Evolutionary conservation across 2,797 vertebrate genomes (phyloP).

Genomic region (Cottoperca gobio): DNA sequence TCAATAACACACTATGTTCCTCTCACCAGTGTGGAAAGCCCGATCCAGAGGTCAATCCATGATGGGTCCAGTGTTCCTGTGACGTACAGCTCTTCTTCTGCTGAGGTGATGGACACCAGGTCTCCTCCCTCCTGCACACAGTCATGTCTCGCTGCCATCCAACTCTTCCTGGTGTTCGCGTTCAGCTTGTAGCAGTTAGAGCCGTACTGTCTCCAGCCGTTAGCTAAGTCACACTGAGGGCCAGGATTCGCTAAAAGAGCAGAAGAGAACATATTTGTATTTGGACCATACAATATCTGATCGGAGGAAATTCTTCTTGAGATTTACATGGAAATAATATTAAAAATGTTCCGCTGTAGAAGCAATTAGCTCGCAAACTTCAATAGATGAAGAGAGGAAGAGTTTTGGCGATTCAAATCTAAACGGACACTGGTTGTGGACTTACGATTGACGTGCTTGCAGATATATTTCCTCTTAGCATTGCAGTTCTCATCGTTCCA

Average conservation of each 20-base stretch:
- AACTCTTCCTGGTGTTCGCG: slow-evolving; percentile 68
- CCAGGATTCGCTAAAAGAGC: slow-evolving; percentile 76
- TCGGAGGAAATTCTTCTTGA: background rate
- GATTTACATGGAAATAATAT: background rate
- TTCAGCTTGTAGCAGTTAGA: slow-evolving; percentile 85
- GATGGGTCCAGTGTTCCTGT: slow-evolving; percentile 58
- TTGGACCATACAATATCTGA: background rate
- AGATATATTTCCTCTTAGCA: slow-evolving; percentile 78
- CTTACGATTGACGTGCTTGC: slow-evolving; percentile 83
- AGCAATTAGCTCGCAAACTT: background rate
- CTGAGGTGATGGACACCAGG: slow-evolving; percentile 78
- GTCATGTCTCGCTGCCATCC: slow-evolving; percentile 79
- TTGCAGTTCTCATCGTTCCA: slow-evolving; percentile 85
- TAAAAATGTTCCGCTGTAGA: too few relatives aligned
- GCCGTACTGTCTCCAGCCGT: slow-evolving; percentile 72
- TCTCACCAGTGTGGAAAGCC: slow-evolving; percentile 84
- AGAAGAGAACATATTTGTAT: background rate
- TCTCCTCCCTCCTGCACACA: slow-evolving; percentile 83
- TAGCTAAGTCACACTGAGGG: slow-evolving; percentile 78
- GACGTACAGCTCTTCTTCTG: slow-evolving; percentile 78
- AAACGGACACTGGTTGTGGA: background rate
- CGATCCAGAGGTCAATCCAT: slow-evolving; percentile 82
- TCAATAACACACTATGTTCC: background rate
- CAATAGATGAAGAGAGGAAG: background rate
- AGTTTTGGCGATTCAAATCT: background rate